Evolutionary conservation across 2,888 invertebrate species (phyloP), one percentile per base, ranked within the genome.

Genomic region (Celastrina argiolus): DNA sequence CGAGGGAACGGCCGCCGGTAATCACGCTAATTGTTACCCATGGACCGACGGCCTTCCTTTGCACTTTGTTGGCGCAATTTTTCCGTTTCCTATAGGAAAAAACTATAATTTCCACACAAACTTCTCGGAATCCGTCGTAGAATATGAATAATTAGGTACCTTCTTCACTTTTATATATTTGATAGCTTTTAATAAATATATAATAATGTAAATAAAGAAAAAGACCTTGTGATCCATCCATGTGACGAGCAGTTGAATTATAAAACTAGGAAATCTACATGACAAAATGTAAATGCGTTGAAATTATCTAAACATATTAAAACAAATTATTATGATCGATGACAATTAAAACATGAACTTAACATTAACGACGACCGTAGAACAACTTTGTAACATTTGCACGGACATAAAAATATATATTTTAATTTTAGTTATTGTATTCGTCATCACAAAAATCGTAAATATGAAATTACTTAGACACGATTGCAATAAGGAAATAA

Each of bases 1-100:
- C 75, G 76, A 72, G 51, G 51, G 72, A 69, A 39, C 34, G 22
- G 56, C 14, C 56, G 26, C 8, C 69, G 56, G 14, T 22, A 64
- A 66, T 31, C 14, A 41, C 36, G 34, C 34, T 59, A 59, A 59
- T 59, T 36, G 28, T 31, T n/a, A 31, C 31, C 31, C 31, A 31
- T 31, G 31, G 5, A 31, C 31, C 31, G 31, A 0, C 51, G 51
- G 51, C 51, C 51, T 51, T 51, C 51, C 51, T 51, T 26, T 14
- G 2, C 14, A 22, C 51, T 51, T 26, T 22, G 22, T 51, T 26
- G 51, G 51, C 26, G 51, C 14, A 51, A 51, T 51, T 51, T 51
- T 51, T 26, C 10, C 12, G 22, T 26, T 22, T 51, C 51, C 51
- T 51, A 51, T 26, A 51, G 51, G 12, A 51, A 45, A 22, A 22